phyloP scores from a whole-genome alignment of 2,888 invertebrate species.

The Anoncus sp. region DNA sequence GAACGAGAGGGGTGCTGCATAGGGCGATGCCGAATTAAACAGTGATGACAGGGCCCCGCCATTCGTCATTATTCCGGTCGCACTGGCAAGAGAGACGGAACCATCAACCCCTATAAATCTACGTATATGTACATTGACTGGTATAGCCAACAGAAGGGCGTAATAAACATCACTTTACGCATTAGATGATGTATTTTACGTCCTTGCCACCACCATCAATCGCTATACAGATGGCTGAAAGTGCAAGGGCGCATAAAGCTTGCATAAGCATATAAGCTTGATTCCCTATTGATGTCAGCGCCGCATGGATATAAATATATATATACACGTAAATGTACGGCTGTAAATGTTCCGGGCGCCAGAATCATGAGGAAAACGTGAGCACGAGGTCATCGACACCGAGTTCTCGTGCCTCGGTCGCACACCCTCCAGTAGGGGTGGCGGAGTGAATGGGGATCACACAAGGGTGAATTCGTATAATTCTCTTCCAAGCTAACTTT shows the following conservation, averaged over 20 bases:
- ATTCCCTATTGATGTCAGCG: neutral
- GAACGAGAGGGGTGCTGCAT: conserved; percentile 20
- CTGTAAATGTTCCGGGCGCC: conserved; percentile 15
- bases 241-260: neutral
- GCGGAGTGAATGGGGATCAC: conserved; percentile 22
- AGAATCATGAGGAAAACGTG: conserved; percentile 48
- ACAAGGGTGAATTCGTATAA: conserved; percentile 21
- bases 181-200: neutral
- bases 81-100: conserved; percentile 1
- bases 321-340: neutral
- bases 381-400: conserved; percentile 50
- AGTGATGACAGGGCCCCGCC: conserved; percentile 47
- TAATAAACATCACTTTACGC: neutral
- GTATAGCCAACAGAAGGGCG: neutral
- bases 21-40: conserved; percentile 47
- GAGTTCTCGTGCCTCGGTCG: conserved; percentile 25
- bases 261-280: neutral
- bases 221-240: neutral
- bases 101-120: conserved; percentile 10
- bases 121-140: neutral
- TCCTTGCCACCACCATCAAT: neutral
- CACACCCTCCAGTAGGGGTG: conserved; percentile 6
- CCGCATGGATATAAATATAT: neutral
- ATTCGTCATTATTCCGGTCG: conserved; percentile 57
- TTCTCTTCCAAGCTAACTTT: conserved; percentile 7